Base-by-base conservation (phyloP, 2,888 invertebrate species). In the Allacma fusca region DNA sequence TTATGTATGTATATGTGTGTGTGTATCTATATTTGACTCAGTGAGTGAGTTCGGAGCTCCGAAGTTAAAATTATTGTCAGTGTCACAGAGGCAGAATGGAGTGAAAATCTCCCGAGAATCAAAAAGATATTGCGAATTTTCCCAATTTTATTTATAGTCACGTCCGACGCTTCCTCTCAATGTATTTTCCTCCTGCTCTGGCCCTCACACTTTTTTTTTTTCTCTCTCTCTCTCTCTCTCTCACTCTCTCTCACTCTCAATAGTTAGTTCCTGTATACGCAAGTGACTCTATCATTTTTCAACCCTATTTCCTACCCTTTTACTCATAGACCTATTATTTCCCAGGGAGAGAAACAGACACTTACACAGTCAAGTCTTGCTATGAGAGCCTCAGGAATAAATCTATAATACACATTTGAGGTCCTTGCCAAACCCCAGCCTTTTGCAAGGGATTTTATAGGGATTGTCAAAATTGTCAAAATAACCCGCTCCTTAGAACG, bases 61-160 rank as follows among this genome's bases (percentile, higher is more conserved):
- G 76, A 80, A 81, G 78, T 79, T 75, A 80, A 80, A 81, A 81
- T 81, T 80, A 81, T 81, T 80, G 81, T 80, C 77, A 81, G 79
- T 81, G 81, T 81, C 81, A 81, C 73, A 72, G 76, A 75, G 57
- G 50, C 43, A 75, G 80, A 80, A 79, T 78, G 79, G 80, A 80
- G 80, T 79, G 76, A 70, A 26, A 68, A 72, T 79, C 79, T 79
- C 81, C 40, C 24, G 79, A 80, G 81, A 76, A 64, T 76, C 67
- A 74, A 65, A 78, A 76, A 80, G 80, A 75, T 80, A 80, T 81
- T 78, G 81, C 81, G 78, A 81, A 81, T 80, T 79, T 81, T 77
- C 77, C 76, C 80, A 79, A 79, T 79, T 80, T 77, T 77, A 80
- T 80, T 76, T 80, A 78, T 78, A 74, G 76, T 80, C 80, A 76